Evolutionary conservation across 2,113 vertebrate species (phyloP).

Genomic region (Hyperopisus bebe): DNA sequence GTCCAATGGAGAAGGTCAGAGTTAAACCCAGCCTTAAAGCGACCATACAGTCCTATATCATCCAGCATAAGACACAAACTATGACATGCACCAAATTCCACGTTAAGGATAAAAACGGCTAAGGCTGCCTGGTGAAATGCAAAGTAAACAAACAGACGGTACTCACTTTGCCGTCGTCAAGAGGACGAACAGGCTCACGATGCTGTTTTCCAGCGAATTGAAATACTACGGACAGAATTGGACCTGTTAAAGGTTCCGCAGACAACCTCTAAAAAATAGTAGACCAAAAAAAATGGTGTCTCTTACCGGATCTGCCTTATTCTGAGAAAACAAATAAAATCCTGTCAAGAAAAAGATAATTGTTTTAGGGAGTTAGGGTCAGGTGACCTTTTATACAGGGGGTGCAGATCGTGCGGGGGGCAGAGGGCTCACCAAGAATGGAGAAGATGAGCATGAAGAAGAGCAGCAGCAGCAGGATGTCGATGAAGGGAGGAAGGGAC

Average conservation of each 20-base stretch:
- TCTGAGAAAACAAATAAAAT: constrained; percentile 92
- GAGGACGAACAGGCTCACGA: constrained; percentile 91
- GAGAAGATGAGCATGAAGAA: constrained; percentile 99
- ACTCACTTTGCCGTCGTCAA: constrained; percentile 97
- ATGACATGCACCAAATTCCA: not conserved
- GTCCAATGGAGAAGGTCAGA: not conserved
- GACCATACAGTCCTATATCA: not conserved
- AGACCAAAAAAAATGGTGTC: not conserved
- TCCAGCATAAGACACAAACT: constrained; percentile 14
- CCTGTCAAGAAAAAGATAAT: constrained; percentile 52
- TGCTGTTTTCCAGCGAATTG: constrained; percentile 88
- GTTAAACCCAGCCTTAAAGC: not conserved
- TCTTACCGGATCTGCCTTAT: constrained; percentile 83
- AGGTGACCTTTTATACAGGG: not conserved
- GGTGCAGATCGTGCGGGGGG: not conserved
- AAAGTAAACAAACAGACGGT: not conserved
- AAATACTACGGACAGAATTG: constrained; percentile 74
- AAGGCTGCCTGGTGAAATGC: not conserved
- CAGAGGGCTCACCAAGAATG: constrained; percentile 73
- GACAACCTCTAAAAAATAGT: constrained; percentile 17
- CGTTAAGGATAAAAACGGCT: not conserved
- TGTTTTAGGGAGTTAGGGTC: not conserved
- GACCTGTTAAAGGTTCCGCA: not conserved
- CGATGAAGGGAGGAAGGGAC: constrained; percentile 93
- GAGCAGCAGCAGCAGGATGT: constrained; percentile 89